These are phyloP conservation scores for Campoplex nolae DNA, from an alignment of 2,888 invertebrate species.

Conservation along the genomic window DNA sequence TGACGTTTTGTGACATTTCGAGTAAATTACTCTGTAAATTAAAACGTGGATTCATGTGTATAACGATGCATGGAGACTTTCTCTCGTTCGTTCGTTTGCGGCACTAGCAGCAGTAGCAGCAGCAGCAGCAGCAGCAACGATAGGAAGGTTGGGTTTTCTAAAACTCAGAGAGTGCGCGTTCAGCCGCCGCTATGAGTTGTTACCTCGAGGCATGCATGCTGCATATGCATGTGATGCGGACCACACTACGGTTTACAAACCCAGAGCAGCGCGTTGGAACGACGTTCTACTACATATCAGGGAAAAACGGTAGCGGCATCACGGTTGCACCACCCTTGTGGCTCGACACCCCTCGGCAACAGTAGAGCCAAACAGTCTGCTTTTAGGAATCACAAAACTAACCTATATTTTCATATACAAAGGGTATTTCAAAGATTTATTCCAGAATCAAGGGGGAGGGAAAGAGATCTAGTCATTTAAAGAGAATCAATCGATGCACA, in stretches of 20 bases:
- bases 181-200: slow-evolving; percentile 79
- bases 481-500: background rate
- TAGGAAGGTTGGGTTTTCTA: slow-evolving; percentile 31
- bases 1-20: slow-evolving; percentile 15
- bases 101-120: slow-evolving; percentile 62
- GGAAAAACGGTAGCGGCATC: slow-evolving; percentile 47
- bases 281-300: slow-evolving; percentile 40
- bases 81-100: slow-evolving; percentile 71
- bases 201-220: slow-evolving; percentile 81
- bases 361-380: slow-evolving; percentile 47
- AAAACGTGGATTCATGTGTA: slow-evolving; percentile 79
- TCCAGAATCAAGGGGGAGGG: background rate
- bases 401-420: slow-evolving; percentile 49
- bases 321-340: slow-evolving; percentile 43
- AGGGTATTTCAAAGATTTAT: background rate
- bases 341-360: slow-evolving; percentile 52
- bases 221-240: slow-evolving; percentile 81
- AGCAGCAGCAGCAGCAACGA: slow-evolving; percentile 48
- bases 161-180: slow-evolving; percentile 44
- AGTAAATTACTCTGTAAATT: slow-evolving; percentile 73
- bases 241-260: slow-evolving; percentile 38
- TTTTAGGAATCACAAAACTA: slow-evolving; percentile 57
- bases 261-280: slow-evolving; percentile 44
- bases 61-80: slow-evolving; percentile 75
- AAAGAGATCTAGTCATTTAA: background rate